phyloP scores from a whole-genome alignment of 2,113 vertebrate genomes.

The Daphoenositta chrysoptera region DNA sequence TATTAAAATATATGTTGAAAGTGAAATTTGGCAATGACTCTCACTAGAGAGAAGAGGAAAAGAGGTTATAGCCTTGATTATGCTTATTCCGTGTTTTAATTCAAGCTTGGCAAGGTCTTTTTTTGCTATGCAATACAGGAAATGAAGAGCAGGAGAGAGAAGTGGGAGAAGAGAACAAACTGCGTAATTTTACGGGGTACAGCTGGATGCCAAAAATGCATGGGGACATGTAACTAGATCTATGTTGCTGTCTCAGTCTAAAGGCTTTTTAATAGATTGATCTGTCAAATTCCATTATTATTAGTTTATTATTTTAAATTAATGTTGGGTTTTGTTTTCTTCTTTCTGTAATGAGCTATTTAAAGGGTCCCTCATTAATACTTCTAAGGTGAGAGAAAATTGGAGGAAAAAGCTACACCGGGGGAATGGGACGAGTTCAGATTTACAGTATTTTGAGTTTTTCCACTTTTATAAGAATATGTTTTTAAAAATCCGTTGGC shows the following conservation, averaged over 20 bases:
- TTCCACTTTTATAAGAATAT: not conserved
- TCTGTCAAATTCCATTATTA: not conserved
- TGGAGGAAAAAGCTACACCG: not conserved
- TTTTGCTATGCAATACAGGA: conserved; percentile 3
- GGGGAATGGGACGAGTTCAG: not conserved
- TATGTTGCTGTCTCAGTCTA: not conserved
- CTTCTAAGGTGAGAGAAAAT: not conserved
- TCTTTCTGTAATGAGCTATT: not conserved
- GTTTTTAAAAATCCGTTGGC: not conserved
- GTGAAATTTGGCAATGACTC: not conserved
- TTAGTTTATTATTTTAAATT: not conserved
- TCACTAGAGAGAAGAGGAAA: not conserved
- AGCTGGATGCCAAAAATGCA: not conserved
- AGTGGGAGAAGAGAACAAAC: not conserved
- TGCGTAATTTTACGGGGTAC: not conserved
- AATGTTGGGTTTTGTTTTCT: not conserved
- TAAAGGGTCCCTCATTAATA: not conserved
- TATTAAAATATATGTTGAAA: not conserved
- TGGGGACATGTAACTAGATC: not conserved
- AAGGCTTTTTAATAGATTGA: not conserved
- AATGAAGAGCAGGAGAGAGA: not conserved
- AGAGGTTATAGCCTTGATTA: not conserved
- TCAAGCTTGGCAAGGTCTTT: not conserved
- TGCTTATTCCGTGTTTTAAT: not conserved
- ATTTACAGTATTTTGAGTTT: not conserved